Conservation (phyloP, 2,888 invertebrate species). For the Stenichneumon culpator region DNA sequence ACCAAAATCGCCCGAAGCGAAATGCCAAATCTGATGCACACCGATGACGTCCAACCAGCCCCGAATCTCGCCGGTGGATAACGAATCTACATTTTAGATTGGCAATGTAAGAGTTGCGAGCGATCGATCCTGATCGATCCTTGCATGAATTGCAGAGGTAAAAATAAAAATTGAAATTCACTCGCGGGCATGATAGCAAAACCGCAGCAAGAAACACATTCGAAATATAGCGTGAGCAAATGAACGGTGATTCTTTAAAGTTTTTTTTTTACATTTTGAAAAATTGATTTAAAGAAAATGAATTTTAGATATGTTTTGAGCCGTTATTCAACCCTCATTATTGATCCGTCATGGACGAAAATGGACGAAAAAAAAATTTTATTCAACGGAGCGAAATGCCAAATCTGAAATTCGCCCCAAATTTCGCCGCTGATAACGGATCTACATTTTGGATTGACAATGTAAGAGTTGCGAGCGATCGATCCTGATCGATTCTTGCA, state of each 20-base stretch:
- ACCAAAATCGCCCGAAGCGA: slow-evolving; percentile 35
- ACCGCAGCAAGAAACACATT: no score
- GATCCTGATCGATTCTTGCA: neutral
- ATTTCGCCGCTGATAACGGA: neutral
- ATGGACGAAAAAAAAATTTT: no score
- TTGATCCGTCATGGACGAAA: slow-evolving; percentile 17
- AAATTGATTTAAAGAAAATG: no score
- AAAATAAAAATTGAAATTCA: neutral
- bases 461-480: neutral
- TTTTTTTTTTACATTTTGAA: no score
- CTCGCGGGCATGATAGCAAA: no score
- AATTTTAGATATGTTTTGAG: no score
- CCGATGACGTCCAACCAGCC: no score
- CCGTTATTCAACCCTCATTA: no score
- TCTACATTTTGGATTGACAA: neutral
- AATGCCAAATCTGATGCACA: slow-evolving; percentile 19
- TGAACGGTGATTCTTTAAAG: no score
- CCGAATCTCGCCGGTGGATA: neutral
- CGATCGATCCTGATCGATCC: neutral
- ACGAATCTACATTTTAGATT: neutral
- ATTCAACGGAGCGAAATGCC: slow-evolving; percentile 46
- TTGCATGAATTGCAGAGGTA: neutral
- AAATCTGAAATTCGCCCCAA: neutral
- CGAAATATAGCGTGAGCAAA: no score
- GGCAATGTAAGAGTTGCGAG: neutral